A percentile compares a stretch with the other conserved stretches of the same genome.
Evolutionary conservation across 2,797 vertebrate species (phyloP).

Genomic region (Pterois miles): DNA sequence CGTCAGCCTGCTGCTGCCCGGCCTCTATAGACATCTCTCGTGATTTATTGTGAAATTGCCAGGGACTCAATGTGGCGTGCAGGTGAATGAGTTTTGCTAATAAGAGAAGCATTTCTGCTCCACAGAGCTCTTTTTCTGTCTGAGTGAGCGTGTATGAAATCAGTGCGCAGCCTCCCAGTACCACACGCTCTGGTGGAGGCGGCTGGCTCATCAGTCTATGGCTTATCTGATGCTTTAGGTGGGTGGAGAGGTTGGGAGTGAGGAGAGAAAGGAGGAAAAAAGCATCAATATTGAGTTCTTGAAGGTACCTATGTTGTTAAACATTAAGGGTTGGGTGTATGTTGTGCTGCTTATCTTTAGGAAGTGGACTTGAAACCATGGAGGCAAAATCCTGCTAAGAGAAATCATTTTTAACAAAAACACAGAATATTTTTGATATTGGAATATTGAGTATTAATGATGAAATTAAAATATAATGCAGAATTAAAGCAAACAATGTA

Average conservation of each 20-base stretch:
- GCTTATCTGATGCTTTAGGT: constrained; percentile 77
- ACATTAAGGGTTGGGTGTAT: constrained; percentile 41
- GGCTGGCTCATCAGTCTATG: constrained; percentile 75
- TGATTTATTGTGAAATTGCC: constrained; percentile 84
- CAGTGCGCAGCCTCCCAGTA: constrained; percentile 76
- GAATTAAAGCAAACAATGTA: neutral
- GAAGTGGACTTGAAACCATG: neutral
- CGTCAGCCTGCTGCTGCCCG: constrained; percentile 54
- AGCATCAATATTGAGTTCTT: constrained; percentile 47
- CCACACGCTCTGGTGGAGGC: constrained; percentile 76
- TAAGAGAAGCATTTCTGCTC: constrained; percentile 85
- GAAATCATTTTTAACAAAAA: neutral
- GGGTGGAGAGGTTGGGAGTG: constrained; percentile 67
- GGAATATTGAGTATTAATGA: neutral
- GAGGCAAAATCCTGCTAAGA: neutral
- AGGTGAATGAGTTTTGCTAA: constrained; percentile 86
- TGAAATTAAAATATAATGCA: neutral
- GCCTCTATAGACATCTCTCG: constrained; percentile 67
- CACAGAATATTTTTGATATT: neutral
- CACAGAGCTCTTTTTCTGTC: constrained; percentile 82
- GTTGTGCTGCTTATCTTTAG: constrained; percentile 11
- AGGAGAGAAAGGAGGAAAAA: constrained; percentile 46
- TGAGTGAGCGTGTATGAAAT: constrained; percentile 80
- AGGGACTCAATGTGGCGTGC: constrained; percentile 82
- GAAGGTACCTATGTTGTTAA: constrained; percentile 48